A percentile compares a stretch with the other conserved stretches of the same genome.
Conservation (phyloP, 2,888 invertebrate species). For the Drosophila aldrichi region DNA sequence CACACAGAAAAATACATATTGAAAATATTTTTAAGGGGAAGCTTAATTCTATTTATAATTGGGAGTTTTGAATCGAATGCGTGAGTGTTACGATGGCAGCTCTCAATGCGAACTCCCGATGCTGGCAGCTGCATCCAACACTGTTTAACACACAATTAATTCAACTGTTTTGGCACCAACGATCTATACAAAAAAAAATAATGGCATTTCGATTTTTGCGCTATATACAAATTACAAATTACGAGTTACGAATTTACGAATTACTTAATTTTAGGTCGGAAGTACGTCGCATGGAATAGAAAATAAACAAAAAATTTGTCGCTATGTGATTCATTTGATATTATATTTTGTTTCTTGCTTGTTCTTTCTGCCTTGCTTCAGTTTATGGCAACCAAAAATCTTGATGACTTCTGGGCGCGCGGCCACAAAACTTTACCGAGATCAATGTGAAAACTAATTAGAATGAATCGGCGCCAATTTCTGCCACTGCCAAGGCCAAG, state of each 20-base stretch:
- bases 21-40: slow-evolving; percentile 31
- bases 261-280: slow-evolving; percentile 40
- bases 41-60: slow-evolving; percentile 34
- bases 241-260: slow-evolving; percentile 39
- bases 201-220: slow-evolving; percentile 68
- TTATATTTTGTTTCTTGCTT: slow-evolving; percentile 54
- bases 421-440: slow-evolving; percentile 83
- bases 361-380: slow-evolving; percentile 61
- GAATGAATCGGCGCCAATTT: slow-evolving; percentile 62
- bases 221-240: slow-evolving; percentile 65
- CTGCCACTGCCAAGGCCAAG: background rate
- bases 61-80: slow-evolving; percentile 29
- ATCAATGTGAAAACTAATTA: slow-evolving; percentile 84
- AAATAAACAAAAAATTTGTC: slow-evolving; percentile 63
- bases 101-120: slow-evolving; percentile 21
- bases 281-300: slow-evolving; percentile 52
- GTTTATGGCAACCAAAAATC: slow-evolving; percentile 73
- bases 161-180: slow-evolving; percentile 72
- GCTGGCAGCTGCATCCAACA: slow-evolving; percentile 41
- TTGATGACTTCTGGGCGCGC: slow-evolving; percentile 61
- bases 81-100: slow-evolving; percentile 23
- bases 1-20: slow-evolving; percentile 45
- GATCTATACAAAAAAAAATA: slow-evolving; percentile 71
- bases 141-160: slow-evolving; percentile 47
- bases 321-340: slow-evolving; percentile 53